A percentile compares a stretch with the other conserved stretches of the same genome.
These are phyloP conservation scores for Danaus plexippus DNA, from an alignment of 1,140 invertebrate species.

Conservation along the genomic window DNA sequence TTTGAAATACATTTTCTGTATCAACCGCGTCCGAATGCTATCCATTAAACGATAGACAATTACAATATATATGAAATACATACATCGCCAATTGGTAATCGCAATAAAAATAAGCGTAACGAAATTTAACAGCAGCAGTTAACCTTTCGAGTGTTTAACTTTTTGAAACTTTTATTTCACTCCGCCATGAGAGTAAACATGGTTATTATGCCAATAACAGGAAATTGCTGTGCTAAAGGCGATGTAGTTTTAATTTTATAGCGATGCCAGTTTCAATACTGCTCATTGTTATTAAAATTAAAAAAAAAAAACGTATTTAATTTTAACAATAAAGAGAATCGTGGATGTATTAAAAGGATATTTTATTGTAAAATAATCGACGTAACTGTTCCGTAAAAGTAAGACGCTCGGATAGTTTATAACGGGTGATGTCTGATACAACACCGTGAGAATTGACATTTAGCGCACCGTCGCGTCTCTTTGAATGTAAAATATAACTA, in stretches of 20 bases:
- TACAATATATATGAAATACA: background rate
- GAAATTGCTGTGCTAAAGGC: slow-evolving; percentile 7
- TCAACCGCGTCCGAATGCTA: no score
- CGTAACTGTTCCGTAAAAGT: no score
- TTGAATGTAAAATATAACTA: no score
- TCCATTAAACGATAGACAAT: no score
- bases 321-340: background rate
- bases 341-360: background rate
- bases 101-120: slow-evolving; percentile 1
- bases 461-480: slow-evolving; percentile 7
- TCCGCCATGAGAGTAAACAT: slow-evolving; percentile 13
- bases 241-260: no score
- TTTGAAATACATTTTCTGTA: no score
- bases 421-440: slow-evolving; percentile 27
- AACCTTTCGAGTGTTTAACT: slow-evolving; percentile 21
- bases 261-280: no score
- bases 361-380: no score
- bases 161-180: slow-evolving; percentile 19
- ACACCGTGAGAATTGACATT: slow-evolving; percentile 44
- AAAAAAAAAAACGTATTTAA: no score
- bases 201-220: slow-evolving; percentile 15
- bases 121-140: slow-evolving; percentile 7
- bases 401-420: slow-evolving; percentile 20
- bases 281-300: no score
- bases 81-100: background rate